phyloP scores from a whole-genome alignment of 2,888 invertebrate species.

The Andrena marginata region DNA sequence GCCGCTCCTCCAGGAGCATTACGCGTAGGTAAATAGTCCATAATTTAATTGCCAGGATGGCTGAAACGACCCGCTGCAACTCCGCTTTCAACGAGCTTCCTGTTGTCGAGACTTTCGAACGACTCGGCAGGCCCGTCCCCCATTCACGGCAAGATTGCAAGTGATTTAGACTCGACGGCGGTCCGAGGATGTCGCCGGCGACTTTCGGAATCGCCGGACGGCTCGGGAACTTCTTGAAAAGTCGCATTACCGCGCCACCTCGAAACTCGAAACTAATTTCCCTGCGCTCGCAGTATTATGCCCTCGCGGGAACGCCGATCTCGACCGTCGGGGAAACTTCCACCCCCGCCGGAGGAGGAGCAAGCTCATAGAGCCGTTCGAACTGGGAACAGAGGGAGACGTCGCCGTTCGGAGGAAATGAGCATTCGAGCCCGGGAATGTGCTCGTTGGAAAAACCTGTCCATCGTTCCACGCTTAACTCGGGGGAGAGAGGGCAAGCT shows the following conservation, averaged over 20 bases:
- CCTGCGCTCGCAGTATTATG: constrained; percentile 25
- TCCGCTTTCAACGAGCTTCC: not conserved
- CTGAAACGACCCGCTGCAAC: not conserved
- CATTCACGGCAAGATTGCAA: constrained; percentile 13
- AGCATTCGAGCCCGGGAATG: constrained; percentile 15
- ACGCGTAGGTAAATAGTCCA: not conserved
- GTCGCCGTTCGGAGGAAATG: constrained; percentile 36
- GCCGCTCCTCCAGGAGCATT: not conserved
- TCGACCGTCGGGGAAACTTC: constrained; percentile 33
- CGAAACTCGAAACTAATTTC: constrained; percentile 61
- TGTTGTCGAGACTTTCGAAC: not conserved
- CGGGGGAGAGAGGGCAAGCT: not conserved
- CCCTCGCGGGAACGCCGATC: constrained; percentile 21
- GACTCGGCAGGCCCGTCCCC: not conserved
- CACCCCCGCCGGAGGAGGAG: constrained; percentile 9
- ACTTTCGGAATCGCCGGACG: constrained; percentile 52
- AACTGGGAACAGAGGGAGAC: not conserved
- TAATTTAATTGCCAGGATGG: not conserved
- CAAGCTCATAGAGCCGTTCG: constrained; percentile 40
- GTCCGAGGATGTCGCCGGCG: constrained; percentile 22
- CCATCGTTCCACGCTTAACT: constrained; percentile 34
- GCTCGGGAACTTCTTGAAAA: constrained; percentile 53
- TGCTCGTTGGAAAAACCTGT: constrained; percentile 34
- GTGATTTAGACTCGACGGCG: constrained; percentile 40
- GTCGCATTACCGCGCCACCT: constrained; percentile 49